phyloP scores from a whole-genome alignment of 2,113 vertebrate genomes.

The Synodontis membranacea region DNA sequence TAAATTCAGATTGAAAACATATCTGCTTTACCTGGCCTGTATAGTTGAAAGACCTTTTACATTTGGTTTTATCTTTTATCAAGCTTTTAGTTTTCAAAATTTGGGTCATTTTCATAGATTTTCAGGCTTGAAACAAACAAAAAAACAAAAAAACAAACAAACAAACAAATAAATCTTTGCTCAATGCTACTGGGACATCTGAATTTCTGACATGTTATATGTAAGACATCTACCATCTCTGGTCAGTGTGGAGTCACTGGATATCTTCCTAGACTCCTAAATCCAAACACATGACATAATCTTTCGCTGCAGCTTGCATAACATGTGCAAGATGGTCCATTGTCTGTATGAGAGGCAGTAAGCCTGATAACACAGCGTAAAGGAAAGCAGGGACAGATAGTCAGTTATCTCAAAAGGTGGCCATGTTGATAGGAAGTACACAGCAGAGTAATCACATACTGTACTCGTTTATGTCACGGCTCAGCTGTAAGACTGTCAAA shows the following conservation, averaged over 20 bases:
- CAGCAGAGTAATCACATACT: background rate
- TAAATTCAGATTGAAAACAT: background rate
- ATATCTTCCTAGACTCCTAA: background rate
- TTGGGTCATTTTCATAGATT: background rate
- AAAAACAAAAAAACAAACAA: background rate
- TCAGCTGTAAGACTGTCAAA: background rate
- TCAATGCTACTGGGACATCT: background rate
- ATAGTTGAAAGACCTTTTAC: background rate
- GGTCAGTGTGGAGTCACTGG: background rate
- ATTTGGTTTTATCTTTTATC: background rate
- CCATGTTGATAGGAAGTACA: slow-evolving; percentile 26
- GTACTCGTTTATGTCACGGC: background rate
- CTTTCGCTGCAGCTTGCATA: slow-evolving; percentile 6
- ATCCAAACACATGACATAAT: slow-evolving; percentile 18
- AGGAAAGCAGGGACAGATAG: slow-evolving; percentile 39
- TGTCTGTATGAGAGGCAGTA: slow-evolving; percentile 41
- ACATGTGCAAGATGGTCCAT: slow-evolving; percentile 47
- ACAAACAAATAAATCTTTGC: background rate
- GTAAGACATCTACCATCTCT: background rate
- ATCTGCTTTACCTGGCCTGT: background rate
- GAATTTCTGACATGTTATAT: background rate
- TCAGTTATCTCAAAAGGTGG: slow-evolving; percentile 42
- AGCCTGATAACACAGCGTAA: slow-evolving; percentile 29
- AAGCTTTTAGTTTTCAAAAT: background rate
- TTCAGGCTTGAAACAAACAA: background rate